Conservation (phyloP, 92 coral and sea anemone species). For the Diadumene lineata region DNA sequence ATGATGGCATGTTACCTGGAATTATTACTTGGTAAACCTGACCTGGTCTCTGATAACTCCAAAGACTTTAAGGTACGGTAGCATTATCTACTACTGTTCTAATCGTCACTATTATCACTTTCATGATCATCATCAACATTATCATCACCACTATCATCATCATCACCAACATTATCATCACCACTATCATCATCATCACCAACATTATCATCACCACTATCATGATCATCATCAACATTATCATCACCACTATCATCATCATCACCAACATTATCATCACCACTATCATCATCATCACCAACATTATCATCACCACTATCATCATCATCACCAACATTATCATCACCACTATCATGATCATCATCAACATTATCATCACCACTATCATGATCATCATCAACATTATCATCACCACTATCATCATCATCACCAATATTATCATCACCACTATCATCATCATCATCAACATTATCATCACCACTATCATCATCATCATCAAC, state of each 20-base stretch:
- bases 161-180: not conserved
- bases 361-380: not conserved
- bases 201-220: not conserved
- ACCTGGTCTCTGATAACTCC: conserved; percentile 13
- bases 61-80: conserved; percentile 19
- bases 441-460: not conserved
- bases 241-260: not conserved
- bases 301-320: not conserved
- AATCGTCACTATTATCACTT: not conserved
- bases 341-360: not conserved
- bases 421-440: not conserved
- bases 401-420: not conserved
- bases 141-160: not conserved
- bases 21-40: conserved; percentile 24
- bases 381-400: not conserved
- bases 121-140: not conserved
- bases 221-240: not conserved
- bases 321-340: not conserved
- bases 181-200: not conserved
- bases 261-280: not conserved
- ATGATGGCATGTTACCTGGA: conserved; percentile 14
- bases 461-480: not conserved
- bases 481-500: not conserved
- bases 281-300: not conserved
- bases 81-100: not conserved